Conservation (phyloP, 2,888 invertebrate species). For the Cataglyphis altisquamis region DNA sequence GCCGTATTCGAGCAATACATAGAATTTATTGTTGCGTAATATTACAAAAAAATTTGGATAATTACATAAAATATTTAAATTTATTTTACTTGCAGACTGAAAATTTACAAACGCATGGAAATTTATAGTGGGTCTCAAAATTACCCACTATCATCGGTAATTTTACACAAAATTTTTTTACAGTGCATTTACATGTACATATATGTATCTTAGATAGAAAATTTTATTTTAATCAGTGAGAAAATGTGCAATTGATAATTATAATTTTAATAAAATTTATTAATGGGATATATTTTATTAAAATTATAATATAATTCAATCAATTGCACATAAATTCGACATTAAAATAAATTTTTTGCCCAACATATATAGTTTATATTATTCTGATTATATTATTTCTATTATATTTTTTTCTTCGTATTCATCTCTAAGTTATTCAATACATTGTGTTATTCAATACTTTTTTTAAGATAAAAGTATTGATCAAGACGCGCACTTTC, state of each 20-base stretch:
- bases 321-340: neutral
- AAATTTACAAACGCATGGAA: too few relatives aligned
- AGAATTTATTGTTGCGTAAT: too few relatives aligned
- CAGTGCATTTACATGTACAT: neutral
- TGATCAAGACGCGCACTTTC: neutral
- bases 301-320: neutral
- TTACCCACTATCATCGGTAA: too few relatives aligned
- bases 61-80: too few relatives aligned
- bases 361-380: neutral
- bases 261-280: neutral
- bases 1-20: too few relatives aligned
- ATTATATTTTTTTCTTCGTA: neutral
- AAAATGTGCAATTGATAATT: too few relatives aligned
- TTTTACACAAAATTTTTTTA: too few relatives aligned
- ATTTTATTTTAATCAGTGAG: too few relatives aligned
- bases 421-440: neutral
- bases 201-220: too few relatives aligned
- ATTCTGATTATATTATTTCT: neutral
- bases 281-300: neutral
- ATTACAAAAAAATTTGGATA: too few relatives aligned
- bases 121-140: too few relatives aligned
- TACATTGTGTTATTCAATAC: neutral
- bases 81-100: too few relatives aligned
- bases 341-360: neutral
- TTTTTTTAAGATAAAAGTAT: slow-evolving; percentile 21